Evolutionary conservation across 1,140 invertebrate species (phyloP).

Genomic region (Nebria ingens): DNA sequence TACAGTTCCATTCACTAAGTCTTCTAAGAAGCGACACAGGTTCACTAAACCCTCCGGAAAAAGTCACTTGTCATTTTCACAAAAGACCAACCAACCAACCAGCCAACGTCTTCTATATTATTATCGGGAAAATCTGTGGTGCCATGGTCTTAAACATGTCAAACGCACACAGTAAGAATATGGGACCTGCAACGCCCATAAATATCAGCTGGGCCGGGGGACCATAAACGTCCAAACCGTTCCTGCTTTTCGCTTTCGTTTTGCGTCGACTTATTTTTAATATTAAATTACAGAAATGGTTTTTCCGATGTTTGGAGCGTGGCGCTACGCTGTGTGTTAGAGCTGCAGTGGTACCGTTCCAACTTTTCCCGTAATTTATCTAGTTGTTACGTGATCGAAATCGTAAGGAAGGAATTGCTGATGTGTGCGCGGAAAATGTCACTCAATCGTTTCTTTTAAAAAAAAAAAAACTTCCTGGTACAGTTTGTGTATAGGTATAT

Average conservation of each 20-base stretch:
- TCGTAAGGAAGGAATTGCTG: neutral
- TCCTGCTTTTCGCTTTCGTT: neutral
- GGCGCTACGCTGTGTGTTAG: neutral
- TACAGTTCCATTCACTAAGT: neutral
- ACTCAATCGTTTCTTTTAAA: neutral
- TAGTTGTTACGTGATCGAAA: neutral
- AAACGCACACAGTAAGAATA: neutral
- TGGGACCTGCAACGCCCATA: neutral
- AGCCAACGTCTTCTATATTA: no score
- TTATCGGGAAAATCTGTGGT: neutral
- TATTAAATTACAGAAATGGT: conserved; percentile 9
- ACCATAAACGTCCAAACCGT: neutral
- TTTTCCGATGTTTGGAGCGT: neutral
- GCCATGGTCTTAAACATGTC: neutral
- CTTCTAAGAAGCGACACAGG: neutral
- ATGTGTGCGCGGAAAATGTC: neutral
- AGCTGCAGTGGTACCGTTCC: neutral
- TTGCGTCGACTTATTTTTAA: conserved; percentile 10
- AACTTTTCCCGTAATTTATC: conserved; percentile 2
- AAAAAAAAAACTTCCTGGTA: no score
- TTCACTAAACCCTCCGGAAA: neutral
- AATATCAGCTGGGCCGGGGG: neutral
- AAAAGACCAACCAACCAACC: neutral
- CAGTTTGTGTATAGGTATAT: no score
- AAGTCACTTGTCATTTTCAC: conserved; percentile 7